Evolutionary conservation across 2,797 vertebrate genomes (phyloP), one percentile per base, ranked within the genome.

Genomic region (Macroramphosus scolopax): DNA sequence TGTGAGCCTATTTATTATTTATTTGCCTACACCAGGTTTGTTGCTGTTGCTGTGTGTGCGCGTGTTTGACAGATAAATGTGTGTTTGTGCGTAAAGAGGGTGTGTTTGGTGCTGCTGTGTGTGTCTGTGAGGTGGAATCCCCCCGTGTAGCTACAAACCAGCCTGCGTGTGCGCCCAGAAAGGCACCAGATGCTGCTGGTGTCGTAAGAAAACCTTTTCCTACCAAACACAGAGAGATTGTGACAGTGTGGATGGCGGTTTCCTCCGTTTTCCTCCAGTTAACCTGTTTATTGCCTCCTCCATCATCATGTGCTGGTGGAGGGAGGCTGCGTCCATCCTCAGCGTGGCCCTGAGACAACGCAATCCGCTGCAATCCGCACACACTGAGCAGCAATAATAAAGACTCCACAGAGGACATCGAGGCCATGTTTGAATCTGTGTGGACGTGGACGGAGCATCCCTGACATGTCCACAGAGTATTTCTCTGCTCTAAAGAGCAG

Each of bases 331-430:
- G 24, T 51, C 16, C 20, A 25, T 43, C 14, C 47, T 18, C 60
- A 61, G 38, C 51, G 6, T 47, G 54, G 53, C 38, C 26, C n/a
- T n/a, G n/a, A n/a, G n/a, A 30, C 53, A 72, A 79, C 48, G 68
- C 73, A 77, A 72, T 72, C 59, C 44, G 9, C 65, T 77, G 77
- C 75, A 83, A 80, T 77, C 68, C 51, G 47, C 50, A 17, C 59
- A 55, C n/a, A 49, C 54, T 31, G 31, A 43, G 41, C 36, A 38
- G 51, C 17, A 18, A 50, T 36, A 41, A 51, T 5, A 54, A 37
- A 10, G 8, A 20, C 16, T 28, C 14, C 26, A 30, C 41, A 18
- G 18, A 44, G 25, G 5, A 49, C 51, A 40, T 4, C 35, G 58
- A 51, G 60, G 65, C 63, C 69, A 56, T 63, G 51, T 66, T 34